These are phyloP conservation scores for Cyprinus carpio DNA, from an alignment of 2,113 vertebrate species.

Conservation along the genomic window DNA sequence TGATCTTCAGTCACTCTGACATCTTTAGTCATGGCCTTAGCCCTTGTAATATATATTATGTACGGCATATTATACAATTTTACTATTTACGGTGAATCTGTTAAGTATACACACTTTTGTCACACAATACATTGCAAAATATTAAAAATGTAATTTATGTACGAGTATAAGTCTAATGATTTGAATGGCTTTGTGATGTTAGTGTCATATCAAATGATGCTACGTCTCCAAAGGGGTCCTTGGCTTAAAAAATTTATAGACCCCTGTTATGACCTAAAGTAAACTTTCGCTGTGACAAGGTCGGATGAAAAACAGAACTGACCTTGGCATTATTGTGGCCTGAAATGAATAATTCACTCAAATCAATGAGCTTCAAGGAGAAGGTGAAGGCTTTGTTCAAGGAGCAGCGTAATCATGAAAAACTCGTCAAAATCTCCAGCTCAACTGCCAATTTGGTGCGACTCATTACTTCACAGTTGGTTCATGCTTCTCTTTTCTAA, in stretches of 20 bases:
- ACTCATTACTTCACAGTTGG: slow-evolving; percentile 23
- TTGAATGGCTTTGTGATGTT: neutral
- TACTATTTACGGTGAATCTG: neutral
- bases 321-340: neutral
- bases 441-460: neutral
- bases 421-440: slow-evolving; percentile 26
- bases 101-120: neutral
- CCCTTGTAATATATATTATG: neutral
- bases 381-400: slow-evolving; percentile 20
- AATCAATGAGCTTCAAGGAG: neutral
- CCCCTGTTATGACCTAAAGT: neutral
- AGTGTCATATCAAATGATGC: neutral
- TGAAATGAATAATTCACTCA: neutral
- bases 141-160: neutral
- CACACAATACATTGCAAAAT: neutral
- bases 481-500: slow-evolving; percentile 10
- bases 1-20: slow-evolving; percentile 21
- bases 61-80: neutral
- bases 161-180: neutral
- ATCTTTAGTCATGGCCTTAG: slow-evolving; percentile 14
- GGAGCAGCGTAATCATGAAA: neutral
- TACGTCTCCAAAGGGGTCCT: neutral
- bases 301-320: neutral
- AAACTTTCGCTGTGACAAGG: neutral
- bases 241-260: neutral